Conservation (phyloP, 1,140 invertebrate genomes). For the Plectus sambesii region DNA sequence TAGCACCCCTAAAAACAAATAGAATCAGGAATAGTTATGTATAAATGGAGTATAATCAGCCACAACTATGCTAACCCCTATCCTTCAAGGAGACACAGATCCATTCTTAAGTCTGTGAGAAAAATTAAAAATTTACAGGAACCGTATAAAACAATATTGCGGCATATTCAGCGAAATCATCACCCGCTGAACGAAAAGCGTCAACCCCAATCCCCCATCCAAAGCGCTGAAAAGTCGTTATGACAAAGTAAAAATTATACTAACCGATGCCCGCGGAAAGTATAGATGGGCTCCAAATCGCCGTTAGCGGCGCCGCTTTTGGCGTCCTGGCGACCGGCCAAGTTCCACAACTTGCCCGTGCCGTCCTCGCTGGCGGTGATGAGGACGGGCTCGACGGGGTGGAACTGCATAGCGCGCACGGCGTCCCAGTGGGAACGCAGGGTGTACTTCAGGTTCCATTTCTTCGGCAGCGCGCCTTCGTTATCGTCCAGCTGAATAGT, state of each 20-base stretch:
- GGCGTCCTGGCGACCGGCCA: constrained; percentile 47
- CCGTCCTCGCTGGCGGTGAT: constrained; percentile 97
- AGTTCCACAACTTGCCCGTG: constrained; percentile 95
- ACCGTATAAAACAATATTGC: not conserved
- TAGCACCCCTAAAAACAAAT: constrained; percentile 56
- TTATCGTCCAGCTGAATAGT: no score
- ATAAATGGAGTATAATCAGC: no score
- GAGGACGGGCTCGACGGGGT: constrained; percentile 86
- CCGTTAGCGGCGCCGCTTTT: constrained; percentile 58
- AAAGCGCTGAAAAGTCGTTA: no score
- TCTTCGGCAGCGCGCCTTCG: no score
- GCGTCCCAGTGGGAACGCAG: constrained; percentile 75
- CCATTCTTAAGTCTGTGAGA: no score
- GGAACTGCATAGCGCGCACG: constrained; percentile 72
- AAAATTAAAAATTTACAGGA: no score
- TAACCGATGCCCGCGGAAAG: constrained; percentile 76
- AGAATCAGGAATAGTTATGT: constrained; percentile 3
- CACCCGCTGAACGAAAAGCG: no score
- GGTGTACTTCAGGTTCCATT: constrained; percentile 36
- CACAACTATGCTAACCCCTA: no score
- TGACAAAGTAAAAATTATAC: constrained; percentile 21
- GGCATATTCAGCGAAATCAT: not conserved
- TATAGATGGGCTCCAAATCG: constrained; percentile 97
- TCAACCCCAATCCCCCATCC: no score
- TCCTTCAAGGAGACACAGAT: no score